phyloP scores from a whole-genome alignment of 2,113 vertebrate species.

The Mesocricetus auratus region DNA sequence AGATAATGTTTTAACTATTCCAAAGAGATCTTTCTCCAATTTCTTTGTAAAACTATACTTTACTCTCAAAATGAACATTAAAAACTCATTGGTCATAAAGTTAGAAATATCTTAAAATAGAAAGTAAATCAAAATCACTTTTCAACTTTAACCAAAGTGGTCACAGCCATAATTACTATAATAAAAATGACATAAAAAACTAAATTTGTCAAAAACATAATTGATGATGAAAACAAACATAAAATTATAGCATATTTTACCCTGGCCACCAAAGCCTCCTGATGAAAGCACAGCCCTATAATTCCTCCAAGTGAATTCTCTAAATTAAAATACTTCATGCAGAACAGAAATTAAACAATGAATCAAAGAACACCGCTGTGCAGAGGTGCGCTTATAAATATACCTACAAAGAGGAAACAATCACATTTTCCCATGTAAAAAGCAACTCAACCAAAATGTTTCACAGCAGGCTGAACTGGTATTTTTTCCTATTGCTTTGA shows the following conservation, averaged over 20 bases:
- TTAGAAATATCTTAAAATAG: conserved; percentile 75
- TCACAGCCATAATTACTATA: conserved; percentile 71
- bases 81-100: conserved; percentile 66
- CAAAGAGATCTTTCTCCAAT: conserved; percentile 60
- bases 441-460: conserved; percentile 45
- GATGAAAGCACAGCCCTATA: conserved; percentile 73
- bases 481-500: conserved; percentile 29
- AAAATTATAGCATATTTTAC: conserved; percentile 70
- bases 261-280: conserved; percentile 63
- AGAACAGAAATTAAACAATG: conserved; percentile 84
- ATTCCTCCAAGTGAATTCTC: conserved; percentile 78
- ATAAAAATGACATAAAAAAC: conserved; percentile 74
- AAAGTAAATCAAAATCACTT: conserved; percentile 73
- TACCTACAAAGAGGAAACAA: conserved; percentile 74
- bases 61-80: conserved; percentile 62
- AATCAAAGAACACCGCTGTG: conserved; percentile 81
- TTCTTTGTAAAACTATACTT: conserved; percentile 60
- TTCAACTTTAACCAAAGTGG: conserved; percentile 77
- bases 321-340: conserved; percentile 84
- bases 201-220: conserved; percentile 80
- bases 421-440: conserved; percentile 78
- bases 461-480: conserved; percentile 35
- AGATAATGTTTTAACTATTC: conserved; percentile 34
- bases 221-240: conserved; percentile 75
- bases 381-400: conserved; percentile 64